Conservation (phyloP, 30 jellyfish, hydroid and myxozoan genomes). For the Aurelia sp. region DNA sequence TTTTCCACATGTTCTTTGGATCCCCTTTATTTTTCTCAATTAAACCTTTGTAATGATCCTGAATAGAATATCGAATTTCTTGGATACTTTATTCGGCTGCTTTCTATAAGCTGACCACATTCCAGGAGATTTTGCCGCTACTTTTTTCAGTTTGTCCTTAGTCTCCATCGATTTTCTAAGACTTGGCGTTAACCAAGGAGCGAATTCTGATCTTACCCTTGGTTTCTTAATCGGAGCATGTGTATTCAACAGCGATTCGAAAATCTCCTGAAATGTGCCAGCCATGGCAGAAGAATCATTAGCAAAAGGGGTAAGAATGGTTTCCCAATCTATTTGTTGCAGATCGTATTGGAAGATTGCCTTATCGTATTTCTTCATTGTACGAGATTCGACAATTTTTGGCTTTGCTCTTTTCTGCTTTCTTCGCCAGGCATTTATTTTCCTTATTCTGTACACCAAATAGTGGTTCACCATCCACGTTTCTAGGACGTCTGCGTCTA, state of each 20-base stretch:
- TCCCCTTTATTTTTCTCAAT: too few relatives aligned
- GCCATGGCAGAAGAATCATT: too few relatives aligned
- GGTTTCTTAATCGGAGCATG: slow-evolving; percentile 68
- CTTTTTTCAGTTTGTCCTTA: slow-evolving; percentile 54
- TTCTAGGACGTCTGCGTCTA: slow-evolving; percentile 41
- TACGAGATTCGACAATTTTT: slow-evolving; percentile 30
- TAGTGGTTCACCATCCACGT: slow-evolving; percentile 32
- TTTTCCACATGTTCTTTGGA: too few relatives aligned
- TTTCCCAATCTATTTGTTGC: slow-evolving; percentile 52
- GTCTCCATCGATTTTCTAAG: slow-evolving; percentile 63
- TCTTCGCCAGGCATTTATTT: slow-evolving; percentile 26
- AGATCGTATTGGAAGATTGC: slow-evolving; percentile 32
- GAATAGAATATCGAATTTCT: too few relatives aligned
- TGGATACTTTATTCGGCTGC: too few relatives aligned
- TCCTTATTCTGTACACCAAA: slow-evolving; percentile 37
- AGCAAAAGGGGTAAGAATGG: too few relatives aligned
- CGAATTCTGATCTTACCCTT: slow-evolving; percentile 57
- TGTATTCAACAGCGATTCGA: too few relatives aligned
- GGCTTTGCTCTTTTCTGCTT: not conserved
- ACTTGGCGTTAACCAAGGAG: slow-evolving; percentile 67
- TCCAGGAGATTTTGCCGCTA: slow-evolving; percentile 19
- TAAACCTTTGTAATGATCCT: too few relatives aligned
- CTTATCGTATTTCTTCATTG: slow-evolving; percentile 15
- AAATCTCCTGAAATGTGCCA: too few relatives aligned
- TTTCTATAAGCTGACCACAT: too few relatives aligned